Evolutionary conservation across 2,113 vertebrate genomes (phyloP).

Genomic region (Vombatus ursinus): DNA sequence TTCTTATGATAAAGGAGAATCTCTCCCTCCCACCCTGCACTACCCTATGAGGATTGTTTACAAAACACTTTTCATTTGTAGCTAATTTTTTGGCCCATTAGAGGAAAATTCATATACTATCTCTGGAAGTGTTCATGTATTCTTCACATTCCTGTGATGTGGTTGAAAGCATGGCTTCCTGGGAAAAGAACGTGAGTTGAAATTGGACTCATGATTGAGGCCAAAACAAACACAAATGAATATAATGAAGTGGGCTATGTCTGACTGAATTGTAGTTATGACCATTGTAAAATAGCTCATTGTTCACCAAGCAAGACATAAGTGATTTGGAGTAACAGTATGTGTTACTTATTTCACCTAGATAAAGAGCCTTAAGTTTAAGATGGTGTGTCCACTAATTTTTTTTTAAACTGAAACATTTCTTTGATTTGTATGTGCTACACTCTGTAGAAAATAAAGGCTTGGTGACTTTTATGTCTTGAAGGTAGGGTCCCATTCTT

Average conservation of each 20-base stretch:
- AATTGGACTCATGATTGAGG: neutral
- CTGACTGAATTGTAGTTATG: slow-evolving; percentile 13
- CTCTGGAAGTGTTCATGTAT: neutral
- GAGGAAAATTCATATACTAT: neutral
- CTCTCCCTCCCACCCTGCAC: neutral
- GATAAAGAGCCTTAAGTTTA: slow-evolving; percentile 20
- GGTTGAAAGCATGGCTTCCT: slow-evolving; percentile 46
- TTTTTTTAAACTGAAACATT: neutral
- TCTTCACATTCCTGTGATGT: neutral
- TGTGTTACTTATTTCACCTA: slow-evolving; percentile 45
- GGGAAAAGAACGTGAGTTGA: slow-evolving; percentile 7
- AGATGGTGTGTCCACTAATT: neutral
- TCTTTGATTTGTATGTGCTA: neutral
- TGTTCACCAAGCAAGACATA: slow-evolving; percentile 32
- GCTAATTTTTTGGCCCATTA: neutral
- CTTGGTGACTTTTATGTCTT: neutral
- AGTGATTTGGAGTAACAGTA: slow-evolving; percentile 26
- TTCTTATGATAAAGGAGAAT: neutral
- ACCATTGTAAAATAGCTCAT: slow-evolving; percentile 54
- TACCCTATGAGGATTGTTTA: neutral
- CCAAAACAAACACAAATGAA: slow-evolving; percentile 40
- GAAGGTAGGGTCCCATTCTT: neutral
- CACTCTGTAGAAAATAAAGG: neutral
- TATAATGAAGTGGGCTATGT: slow-evolving; percentile 9
- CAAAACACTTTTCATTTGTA: neutral